Base-by-base conservation (phyloP, 2,797 vertebrate species). In the Columba guinea region DNA sequence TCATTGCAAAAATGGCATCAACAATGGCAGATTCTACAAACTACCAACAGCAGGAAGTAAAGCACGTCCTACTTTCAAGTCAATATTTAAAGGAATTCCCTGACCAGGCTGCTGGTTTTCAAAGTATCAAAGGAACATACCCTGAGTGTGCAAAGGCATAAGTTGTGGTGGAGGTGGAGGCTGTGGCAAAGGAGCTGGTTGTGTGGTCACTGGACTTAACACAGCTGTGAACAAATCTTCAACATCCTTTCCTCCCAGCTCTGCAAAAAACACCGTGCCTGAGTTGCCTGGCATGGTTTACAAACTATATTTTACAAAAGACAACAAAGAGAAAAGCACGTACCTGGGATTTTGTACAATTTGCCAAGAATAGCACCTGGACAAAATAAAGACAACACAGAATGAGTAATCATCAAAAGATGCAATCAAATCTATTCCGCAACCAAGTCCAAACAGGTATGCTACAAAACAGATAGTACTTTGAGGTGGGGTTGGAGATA, bases 281-380 rank as follows among this genome's bases (percentile, higher is more conserved):
- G 52, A 92, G 73, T 55, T 27, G 37, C 41, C n/a, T 65, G 76
- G 56, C 58, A 64, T 19, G 59, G 39, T 65, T 71, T 56, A 69
- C 3, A 23, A 69, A 74, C 18, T 14, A 6, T 26, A 41, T 4
- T 78, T 74, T 48, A 49, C 19, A 70, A 39, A 79, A 82, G 28
- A 75, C 49, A 94, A 51, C 15, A 73, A 80, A n/a, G 52, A 56
- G 37, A 34, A 83, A 35, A 87, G 58, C 18, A 97, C 97, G 4
- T 98, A 99, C 99, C 99, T 99, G 99, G 99, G 96, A 99, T 99
- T 98, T 99, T 99, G 98, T 99, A 99, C 75, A 99, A 98, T 98
- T 99, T 99, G 96, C 99, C 99, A 98, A 99, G 99, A 98, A 99
- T 99, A 93, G 99, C 99, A 98, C 99, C 99, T 99, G 98, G 77